Conservation (phyloP, 2,888 invertebrate species). For the Lissocephala sabroskyi region DNA sequence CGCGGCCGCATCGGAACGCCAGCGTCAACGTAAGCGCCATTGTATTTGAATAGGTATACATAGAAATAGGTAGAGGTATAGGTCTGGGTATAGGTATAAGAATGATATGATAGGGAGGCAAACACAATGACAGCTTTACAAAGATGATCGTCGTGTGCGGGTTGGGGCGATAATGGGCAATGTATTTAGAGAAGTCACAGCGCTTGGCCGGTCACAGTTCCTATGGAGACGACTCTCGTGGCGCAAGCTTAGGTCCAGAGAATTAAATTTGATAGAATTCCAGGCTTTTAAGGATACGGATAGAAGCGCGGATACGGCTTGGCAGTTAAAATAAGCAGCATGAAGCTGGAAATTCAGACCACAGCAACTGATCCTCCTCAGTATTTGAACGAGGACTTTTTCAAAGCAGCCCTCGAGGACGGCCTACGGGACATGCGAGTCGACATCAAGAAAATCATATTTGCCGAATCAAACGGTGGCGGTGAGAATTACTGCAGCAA, state of each 20-base stretch:
- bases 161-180: no score
- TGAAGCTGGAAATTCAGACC: constrained; percentile 48
- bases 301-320: neutral
- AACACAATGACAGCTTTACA: no score
- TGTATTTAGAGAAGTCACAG: constrained; percentile 42
- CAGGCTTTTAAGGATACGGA: neutral
- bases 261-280: neutral
- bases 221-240: constrained; percentile 23
- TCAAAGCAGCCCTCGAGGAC: constrained; percentile 66
- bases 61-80: no score
- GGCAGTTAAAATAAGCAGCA: constrained; percentile 19
- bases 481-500: constrained; percentile 71
- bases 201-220: constrained; percentile 48
- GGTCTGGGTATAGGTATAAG: no score
- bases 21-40: neutral
- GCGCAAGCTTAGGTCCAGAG: neutral
- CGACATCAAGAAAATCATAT: constrained; percentile 61
- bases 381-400: constrained; percentile 67
- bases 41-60: no score
- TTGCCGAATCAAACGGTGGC: constrained; percentile 58
- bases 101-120: no score
- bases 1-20: constrained; percentile 12
- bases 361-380: constrained; percentile 43
- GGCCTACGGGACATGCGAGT: constrained; percentile 64
- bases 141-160: no score